These are phyloP conservation scores for Hydrocynus forskahlii DNA, from an alignment of 2,797 vertebrate species.

Conservation along the genomic window DNA sequence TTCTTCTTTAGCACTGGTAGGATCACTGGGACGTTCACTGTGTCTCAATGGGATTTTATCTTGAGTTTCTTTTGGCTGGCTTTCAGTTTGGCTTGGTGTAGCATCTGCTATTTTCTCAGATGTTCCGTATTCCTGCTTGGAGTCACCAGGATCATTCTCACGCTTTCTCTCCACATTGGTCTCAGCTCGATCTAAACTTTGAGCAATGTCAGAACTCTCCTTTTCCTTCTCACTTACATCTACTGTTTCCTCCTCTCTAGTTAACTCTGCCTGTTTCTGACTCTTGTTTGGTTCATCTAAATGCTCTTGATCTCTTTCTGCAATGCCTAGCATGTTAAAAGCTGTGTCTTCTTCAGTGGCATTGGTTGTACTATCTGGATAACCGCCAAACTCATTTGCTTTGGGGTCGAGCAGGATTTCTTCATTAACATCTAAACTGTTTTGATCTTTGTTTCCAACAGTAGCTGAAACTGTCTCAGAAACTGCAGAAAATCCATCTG, in stretches of 20 bases:
- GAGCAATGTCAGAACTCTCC: background rate
- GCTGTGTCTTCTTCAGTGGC: constrained; percentile 6
- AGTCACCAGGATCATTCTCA: constrained; percentile 2
- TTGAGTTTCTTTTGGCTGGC: constrained; percentile 5
- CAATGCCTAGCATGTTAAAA: background rate
- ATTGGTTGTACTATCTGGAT: too few species aligned
- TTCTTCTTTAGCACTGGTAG: background rate
- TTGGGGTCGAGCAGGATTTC: background rate
- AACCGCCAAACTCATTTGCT: background rate
- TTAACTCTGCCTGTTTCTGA: background rate
- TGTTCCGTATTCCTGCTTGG: background rate
- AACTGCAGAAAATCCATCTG: background rate
- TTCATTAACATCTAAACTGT: background rate
- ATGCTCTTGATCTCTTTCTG: background rate
- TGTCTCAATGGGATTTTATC: background rate
- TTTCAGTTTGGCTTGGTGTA: background rate
- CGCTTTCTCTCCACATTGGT: background rate
- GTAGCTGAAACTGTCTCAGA: background rate
- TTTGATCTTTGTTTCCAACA: background rate
- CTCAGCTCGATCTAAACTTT: background rate
- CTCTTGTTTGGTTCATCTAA: background rate
- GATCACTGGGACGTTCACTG: background rate
- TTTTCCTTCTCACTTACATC: background rate
- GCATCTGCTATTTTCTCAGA: background rate
- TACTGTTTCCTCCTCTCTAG: background rate